A percentile compares a stretch with the other conserved stretches of the same genome.
Evolutionary conservation across 2,888 invertebrate species (phyloP).

Genomic region (Ophion costatus): DNA sequence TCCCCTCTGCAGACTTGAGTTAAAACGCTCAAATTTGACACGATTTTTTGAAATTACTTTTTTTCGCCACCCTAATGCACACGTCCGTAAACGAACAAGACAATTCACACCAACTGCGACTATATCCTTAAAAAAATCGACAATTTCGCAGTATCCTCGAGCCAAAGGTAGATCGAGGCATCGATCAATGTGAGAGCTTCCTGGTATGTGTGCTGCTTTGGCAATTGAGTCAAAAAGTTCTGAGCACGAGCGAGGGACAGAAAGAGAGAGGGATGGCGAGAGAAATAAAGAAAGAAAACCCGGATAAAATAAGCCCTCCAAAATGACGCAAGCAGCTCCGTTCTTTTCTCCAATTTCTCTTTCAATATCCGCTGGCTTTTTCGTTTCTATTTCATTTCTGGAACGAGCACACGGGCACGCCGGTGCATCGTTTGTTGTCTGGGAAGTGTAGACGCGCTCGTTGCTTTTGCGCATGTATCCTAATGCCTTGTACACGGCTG

Average conservation of each 20-base stretch:
- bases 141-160: not conserved
- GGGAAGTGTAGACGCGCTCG: conserved; percentile 34
- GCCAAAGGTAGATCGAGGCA: conserved; percentile 1
- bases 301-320: conserved; percentile 45
- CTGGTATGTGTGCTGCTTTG: not conserved
- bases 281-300: not conserved
- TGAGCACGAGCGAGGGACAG: not conserved
- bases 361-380: conserved; percentile 46
- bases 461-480: conserved; percentile 50
- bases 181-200: conserved; percentile 19
- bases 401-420: conserved; percentile 28
- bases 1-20: too few relatives aligned
- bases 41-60: too few relatives aligned
- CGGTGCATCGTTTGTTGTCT: conserved; percentile 52
- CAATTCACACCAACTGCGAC: too few relatives aligned
- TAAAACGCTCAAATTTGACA: too few relatives aligned
- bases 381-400: conserved; percentile 45
- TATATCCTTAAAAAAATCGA: not conserved
- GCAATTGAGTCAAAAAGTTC: conserved; percentile 30
- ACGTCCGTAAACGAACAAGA: too few relatives aligned
- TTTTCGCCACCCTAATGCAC: too few relatives aligned
- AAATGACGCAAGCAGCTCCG: conserved; percentile 25
- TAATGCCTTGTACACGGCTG: conserved; percentile 17
- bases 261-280: not conserved
- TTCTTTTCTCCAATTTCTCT: conserved; percentile 63